Percentiles rank a stretch among this genome's conserved stretches.
phyloP scores from a whole-genome alignment of 2,797 vertebrate species.

The Ataeniobius toweri region DNA sequence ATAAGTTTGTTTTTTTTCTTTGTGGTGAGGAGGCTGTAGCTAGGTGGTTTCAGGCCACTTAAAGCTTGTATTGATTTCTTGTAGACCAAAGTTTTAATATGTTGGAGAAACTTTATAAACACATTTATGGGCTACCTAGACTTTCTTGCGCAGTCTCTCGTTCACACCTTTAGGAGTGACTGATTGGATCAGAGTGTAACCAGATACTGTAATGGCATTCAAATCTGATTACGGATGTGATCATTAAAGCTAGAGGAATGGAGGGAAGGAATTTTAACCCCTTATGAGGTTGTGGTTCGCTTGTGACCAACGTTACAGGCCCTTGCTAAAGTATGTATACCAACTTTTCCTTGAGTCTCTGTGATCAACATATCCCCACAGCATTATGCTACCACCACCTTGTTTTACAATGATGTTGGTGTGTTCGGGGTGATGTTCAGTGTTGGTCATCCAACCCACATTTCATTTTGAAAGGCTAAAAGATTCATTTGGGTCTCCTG shows the following conservation, averaged over 20 bases:
- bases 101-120: neutral
- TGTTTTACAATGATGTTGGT: no score
- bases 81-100: neutral
- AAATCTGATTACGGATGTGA: constrained; percentile 35
- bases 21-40: neutral
- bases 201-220: constrained; percentile 52
- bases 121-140: neutral
- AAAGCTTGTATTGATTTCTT: constrained; percentile 9
- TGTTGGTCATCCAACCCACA: no score
- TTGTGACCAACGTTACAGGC: no score
- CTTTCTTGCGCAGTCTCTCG: neutral
- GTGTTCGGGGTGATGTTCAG: no score
- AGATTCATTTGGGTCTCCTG: no score
- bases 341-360: no score
- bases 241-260: constrained; percentile 1
- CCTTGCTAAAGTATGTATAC: no score
- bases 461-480: no score
- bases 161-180: constrained; percentile 19
- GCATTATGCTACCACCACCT: no score
- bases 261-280: neutral
- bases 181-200: constrained; percentile 58
- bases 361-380: no score
- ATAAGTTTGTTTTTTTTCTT: neutral
- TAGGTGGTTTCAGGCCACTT: neutral
- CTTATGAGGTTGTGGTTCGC: no score